phyloP scores from a whole-genome alignment of 2,797 vertebrate genomes.

The Bufotes viridis region DNA sequence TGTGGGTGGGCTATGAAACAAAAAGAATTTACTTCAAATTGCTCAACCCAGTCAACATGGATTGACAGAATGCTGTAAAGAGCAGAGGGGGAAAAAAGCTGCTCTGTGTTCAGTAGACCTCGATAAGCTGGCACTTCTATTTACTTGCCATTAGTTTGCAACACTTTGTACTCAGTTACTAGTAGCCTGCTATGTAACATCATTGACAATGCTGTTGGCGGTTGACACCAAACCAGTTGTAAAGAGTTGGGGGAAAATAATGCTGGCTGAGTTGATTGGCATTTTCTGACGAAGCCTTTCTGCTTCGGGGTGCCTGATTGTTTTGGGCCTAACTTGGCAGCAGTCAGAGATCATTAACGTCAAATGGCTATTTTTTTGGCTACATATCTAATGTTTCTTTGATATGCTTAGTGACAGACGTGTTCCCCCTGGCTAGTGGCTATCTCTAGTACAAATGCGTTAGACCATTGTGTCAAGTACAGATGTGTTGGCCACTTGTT shows the following conservation, averaged over 20 bases:
- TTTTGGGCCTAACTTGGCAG: conserved; percentile 30
- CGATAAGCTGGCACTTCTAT: conserved; percentile 55
- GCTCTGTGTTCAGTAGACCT: conserved; percentile 58
- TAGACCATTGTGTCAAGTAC: conserved; percentile 6
- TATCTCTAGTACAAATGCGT: neutral
- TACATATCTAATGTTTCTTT: conserved; percentile 3
- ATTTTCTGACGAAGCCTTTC: conserved; percentile 47
- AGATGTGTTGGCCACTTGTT: neutral
- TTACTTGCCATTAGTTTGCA: conserved; percentile 46
- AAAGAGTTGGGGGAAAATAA: conserved; percentile 52
- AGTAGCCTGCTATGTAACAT: conserved; percentile 43
- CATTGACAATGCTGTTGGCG: conserved; percentile 43
- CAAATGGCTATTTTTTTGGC: conserved; percentile 41
- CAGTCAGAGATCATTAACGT: conserved; percentile 43
- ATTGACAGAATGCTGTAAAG: conserved; percentile 47
- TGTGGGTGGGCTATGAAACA: conserved; percentile 12
- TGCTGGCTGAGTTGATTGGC: conserved; percentile 44
- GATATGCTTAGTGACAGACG: conserved; percentile 1
- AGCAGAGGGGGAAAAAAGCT: conserved; percentile 28
- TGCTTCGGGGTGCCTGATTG: conserved; percentile 29
- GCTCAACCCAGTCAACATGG: conserved; percentile 51
- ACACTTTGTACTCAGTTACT: conserved; percentile 62
- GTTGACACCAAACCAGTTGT: conserved; percentile 30
- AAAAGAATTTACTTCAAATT: conserved; percentile 52
- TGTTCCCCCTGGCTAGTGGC: neutral